These are phyloP conservation scores for Drosophila sucinea DNA, from an alignment of 1,140 invertebrate genomes.

Conservation along the genomic window DNA sequence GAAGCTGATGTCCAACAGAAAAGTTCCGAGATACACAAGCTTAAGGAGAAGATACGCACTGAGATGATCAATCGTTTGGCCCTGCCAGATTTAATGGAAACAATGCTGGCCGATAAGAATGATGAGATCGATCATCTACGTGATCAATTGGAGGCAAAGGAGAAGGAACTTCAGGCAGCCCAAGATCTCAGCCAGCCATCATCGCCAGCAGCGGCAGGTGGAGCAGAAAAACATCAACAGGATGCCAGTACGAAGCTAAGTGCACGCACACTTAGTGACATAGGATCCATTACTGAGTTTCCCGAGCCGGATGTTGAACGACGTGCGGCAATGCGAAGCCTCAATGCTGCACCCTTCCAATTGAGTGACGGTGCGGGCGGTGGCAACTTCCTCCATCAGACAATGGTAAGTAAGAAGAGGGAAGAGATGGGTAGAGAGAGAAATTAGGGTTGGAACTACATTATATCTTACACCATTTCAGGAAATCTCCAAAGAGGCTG, in stretches of 20 bases:
- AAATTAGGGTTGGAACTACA: not conserved
- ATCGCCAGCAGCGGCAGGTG: slow-evolving; percentile 38
- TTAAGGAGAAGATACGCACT: slow-evolving; percentile 84
- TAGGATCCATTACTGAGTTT: slow-evolving; percentile 88
- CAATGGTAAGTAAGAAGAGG: slow-evolving; percentile 63
- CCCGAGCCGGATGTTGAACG: slow-evolving; percentile 86
- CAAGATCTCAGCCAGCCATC: slow-evolving; percentile 52
- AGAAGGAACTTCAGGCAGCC: slow-evolving; percentile 61
- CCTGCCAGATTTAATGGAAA: slow-evolving; percentile 86
- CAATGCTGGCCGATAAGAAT: slow-evolving; percentile 87
- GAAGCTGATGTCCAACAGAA: slow-evolving; percentile 84
- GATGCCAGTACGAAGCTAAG: slow-evolving; percentile 83
- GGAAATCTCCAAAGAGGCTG: slow-evolving; percentile 77
- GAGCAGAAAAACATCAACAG: slow-evolving; percentile 55
- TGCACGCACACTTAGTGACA: slow-evolving; percentile 87
- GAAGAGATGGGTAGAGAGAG: not conserved
- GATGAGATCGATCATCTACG: slow-evolving; percentile 87
- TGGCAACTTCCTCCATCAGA: slow-evolving; percentile 57
- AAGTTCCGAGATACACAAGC: slow-evolving; percentile 84
- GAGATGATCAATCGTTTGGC: slow-evolving; percentile 83
- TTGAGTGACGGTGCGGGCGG: slow-evolving; percentile 58
- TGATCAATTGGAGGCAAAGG: slow-evolving; percentile 83
- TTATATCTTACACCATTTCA: slow-evolving; percentile 11
- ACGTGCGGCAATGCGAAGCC: slow-evolving; percentile 81
- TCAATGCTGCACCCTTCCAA: slow-evolving; percentile 59